Percentiles rank a stretch among this genome's conserved stretches.
These are phyloP conservation scores for Nibea albiflora DNA, from an alignment of 2,113 vertebrate genomes.

Conservation along the genomic window DNA sequence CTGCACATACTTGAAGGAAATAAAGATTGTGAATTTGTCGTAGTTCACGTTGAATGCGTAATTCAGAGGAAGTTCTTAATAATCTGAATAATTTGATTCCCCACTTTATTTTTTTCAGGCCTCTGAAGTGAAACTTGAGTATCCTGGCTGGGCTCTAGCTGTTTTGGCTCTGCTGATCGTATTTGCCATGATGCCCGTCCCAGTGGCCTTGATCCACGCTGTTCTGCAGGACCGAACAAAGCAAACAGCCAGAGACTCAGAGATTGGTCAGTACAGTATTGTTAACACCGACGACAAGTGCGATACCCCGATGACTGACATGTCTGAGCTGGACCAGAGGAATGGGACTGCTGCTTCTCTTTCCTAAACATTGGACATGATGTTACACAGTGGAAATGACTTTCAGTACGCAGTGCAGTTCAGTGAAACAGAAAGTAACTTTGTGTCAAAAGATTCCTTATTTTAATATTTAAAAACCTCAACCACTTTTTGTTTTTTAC, in stretches of 20 bases:
- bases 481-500: neutral
- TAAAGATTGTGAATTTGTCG: neutral
- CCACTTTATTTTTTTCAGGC: slow-evolving; percentile 72
- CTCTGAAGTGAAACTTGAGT: slow-evolving; percentile 77
- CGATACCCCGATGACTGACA: slow-evolving; percentile 61
- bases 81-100: neutral
- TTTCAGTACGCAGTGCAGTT: neutral
- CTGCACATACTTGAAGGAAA: neutral
- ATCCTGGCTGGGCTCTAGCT: slow-evolving; percentile 85
- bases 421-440: neutral
- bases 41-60: neutral
- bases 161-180: slow-evolving; percentile 82
- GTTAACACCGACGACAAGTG: slow-evolving; percentile 60
- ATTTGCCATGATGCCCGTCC: slow-evolving; percentile 83
- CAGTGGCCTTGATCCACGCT: slow-evolving; percentile 69
- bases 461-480: slow-evolving; percentile 35
- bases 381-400: neutral
- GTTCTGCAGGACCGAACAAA: slow-evolving; percentile 48
- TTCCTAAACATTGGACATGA: slow-evolving; percentile 14
- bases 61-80: neutral
- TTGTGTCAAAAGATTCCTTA: neutral
- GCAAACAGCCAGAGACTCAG: neutral
- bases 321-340: slow-evolving; percentile 48
- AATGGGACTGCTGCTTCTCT: neutral
- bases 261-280: slow-evolving; percentile 56